phyloP scores from a whole-genome alignment of 2,888 invertebrate genomes.

The Deilephila porcellus region DNA sequence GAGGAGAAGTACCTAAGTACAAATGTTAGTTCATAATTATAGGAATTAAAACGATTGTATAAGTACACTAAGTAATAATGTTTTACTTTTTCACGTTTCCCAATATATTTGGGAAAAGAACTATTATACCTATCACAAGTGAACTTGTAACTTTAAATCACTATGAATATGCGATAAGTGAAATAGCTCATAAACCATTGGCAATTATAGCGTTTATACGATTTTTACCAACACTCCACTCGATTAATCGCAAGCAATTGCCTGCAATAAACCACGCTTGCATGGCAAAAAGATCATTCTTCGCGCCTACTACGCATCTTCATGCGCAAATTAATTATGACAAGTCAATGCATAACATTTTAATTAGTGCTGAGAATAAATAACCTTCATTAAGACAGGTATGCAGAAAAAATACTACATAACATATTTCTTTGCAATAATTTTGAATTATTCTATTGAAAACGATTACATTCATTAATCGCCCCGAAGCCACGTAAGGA shows the following conservation, averaged over 20 bases:
- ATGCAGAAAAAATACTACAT: too few species aligned
- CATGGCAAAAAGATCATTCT: constrained; percentile 25
- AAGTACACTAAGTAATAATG: too few species aligned
- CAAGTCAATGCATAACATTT: not conserved
- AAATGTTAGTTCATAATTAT: too few species aligned
- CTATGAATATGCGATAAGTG: not conserved
- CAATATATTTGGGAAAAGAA: not conserved
- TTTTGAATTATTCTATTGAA: too few species aligned
- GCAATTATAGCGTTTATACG: constrained; percentile 19
- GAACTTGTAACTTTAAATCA: not conserved
- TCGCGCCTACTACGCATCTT: not conserved
- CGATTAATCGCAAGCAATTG: constrained; percentile 23
- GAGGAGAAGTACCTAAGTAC: too few species aligned
- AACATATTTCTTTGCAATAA: too few species aligned
- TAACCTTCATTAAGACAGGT: too few species aligned
- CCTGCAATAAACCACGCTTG: constrained; percentile 14
- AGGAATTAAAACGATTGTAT: too few species aligned
- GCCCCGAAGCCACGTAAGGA: too few species aligned
- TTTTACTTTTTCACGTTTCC: not conserved
- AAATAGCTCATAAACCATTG: not conserved
- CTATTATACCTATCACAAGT: not conserved
- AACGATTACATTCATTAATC: too few species aligned
- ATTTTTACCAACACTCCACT: constrained; percentile 22
- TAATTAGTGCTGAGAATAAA: not conserved
- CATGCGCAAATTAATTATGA: not conserved